phyloP scores from a whole-genome alignment of 2,113 vertebrate genomes.

The Chauna torquata region DNA sequence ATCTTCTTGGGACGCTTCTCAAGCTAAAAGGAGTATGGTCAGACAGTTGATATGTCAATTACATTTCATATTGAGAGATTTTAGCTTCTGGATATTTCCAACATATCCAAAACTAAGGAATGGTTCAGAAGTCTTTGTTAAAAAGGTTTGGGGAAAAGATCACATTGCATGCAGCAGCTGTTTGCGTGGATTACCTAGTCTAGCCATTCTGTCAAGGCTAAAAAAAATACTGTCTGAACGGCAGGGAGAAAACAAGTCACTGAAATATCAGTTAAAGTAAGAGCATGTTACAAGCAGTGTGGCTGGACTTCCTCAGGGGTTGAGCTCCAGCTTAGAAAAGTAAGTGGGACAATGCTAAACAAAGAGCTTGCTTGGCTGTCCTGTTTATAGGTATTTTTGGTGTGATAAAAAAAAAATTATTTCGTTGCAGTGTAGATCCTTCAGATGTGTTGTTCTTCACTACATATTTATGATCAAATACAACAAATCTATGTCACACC shows the following conservation, averaged over 20 bases:
- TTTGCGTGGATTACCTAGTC: conserved; percentile 83
- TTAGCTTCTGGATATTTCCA: conserved; percentile 72
- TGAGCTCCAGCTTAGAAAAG: not conserved
- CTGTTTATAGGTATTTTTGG: not conserved
- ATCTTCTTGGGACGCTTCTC: conserved; percentile 38
- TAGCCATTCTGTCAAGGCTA: conserved; percentile 80
- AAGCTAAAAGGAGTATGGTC: conserved; percentile 51
- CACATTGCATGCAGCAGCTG: conserved; percentile 82
- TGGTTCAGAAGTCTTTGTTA: conserved; percentile 70
- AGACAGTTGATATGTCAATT: conserved; percentile 62
- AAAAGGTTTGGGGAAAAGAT: conserved; percentile 76
- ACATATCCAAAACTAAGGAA: conserved; percentile 68
- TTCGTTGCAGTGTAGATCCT: not conserved
- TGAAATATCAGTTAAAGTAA: conserved; percentile 69
- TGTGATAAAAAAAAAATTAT: not conserved
- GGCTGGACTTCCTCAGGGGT: not conserved
- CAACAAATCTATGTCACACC: not conserved
- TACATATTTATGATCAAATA: not conserved
- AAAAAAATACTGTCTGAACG: conserved; percentile 79
- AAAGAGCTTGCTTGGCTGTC: not conserved
- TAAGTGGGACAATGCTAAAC: not conserved
- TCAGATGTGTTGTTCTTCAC: not conserved
- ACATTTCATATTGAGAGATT: conserved; percentile 64
- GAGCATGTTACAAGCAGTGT: conserved; percentile 37
- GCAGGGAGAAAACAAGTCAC: conserved; percentile 68